phyloP scores from a whole-genome alignment of 2,797 vertebrate genomes.

The Esox lucius region DNA sequence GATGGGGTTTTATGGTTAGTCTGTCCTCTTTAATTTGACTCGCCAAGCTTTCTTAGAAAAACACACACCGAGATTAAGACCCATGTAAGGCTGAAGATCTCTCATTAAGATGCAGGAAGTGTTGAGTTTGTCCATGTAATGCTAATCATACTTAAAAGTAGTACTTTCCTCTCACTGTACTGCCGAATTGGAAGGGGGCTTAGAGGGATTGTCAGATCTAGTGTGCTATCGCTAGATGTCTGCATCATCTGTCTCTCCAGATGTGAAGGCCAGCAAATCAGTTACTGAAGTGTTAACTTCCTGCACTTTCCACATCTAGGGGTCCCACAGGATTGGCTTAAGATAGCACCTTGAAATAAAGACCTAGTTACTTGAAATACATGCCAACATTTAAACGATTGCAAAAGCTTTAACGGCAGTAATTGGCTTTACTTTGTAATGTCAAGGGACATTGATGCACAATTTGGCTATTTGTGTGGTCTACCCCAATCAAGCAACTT shows the following conservation, averaged over 20 bases:
- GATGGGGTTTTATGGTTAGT: neutral
- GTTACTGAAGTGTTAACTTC: conserved; percentile 8
- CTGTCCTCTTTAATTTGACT: conserved; percentile 4
- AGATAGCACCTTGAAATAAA: conserved; percentile 10
- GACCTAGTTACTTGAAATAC: conserved; percentile 13
- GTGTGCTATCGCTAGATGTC: neutral
- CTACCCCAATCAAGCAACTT: no score
- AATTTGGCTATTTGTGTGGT: neutral
- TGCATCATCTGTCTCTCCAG: neutral
- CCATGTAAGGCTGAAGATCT: conserved; percentile 6
- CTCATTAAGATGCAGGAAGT: neutral
- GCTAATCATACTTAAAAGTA: conserved; percentile 7
- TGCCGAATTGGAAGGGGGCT: neutral
- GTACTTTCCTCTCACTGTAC: neutral
- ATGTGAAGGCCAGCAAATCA: neutral
- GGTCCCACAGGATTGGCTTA: neutral
- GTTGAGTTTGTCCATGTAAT: neutral
- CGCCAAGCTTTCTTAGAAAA: neutral
- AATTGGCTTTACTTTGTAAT: neutral
- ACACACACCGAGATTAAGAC: conserved; percentile 16
- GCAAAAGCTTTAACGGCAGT: conserved; percentile 8
- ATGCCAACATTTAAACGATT: conserved; percentile 12
- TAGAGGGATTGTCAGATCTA: neutral
- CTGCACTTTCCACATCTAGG: neutral
- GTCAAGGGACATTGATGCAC: neutral